Evolutionary conservation across 2,888 invertebrate species (phyloP), one percentile per base, ranked within the genome.

Genomic region (Polymixis flavicincta): DNA sequence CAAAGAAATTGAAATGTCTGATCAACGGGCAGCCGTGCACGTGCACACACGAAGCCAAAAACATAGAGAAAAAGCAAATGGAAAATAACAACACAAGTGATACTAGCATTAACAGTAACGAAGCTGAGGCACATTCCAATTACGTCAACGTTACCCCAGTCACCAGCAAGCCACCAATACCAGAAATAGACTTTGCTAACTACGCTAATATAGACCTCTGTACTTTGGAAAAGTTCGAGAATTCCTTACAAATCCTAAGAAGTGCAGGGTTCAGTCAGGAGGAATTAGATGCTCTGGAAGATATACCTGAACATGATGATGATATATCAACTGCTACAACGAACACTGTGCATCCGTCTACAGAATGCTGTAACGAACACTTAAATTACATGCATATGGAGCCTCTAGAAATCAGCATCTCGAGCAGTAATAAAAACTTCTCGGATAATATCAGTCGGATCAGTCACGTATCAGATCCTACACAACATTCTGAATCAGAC

Each of bases 141-240:
- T 97, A 97, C 89, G 97, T 97, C 54, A 97, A 97, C 90, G 94
- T 97, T 60, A 94, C 94, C 57, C 96, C 96, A 71, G 87, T 90
- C 74, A 89, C 91, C 76, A 90, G 94, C 89, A 93, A 92, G 45
- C 76, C 78, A 78, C 88, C 91, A 72, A 86, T 90, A 65, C 86
- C 90, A 52, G 90, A 91, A 69, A 93, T 96, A 69, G 97, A 97
- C 77, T 94, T 94, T 64, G 95, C 95, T 42, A 97, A 97, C 89
- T 98, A 98, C 91, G 98, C 97, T n/a, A 98, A 98, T 90, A 97
- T 98, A 93, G 98, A 98, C 90, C 98, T 98, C 91, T 97, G 97
- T 76, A 98, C 98, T 0, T 93, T 98, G 73, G 97, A 98, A 88
- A 97, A 98, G 84, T 98, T 98, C 90, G 98, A 98, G 92, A 98